Evolutionary conservation across 2,888 invertebrate species (phyloP), one percentile per base, ranked within the genome.

Genomic region (Sphaerophoria taeniata): DNA sequence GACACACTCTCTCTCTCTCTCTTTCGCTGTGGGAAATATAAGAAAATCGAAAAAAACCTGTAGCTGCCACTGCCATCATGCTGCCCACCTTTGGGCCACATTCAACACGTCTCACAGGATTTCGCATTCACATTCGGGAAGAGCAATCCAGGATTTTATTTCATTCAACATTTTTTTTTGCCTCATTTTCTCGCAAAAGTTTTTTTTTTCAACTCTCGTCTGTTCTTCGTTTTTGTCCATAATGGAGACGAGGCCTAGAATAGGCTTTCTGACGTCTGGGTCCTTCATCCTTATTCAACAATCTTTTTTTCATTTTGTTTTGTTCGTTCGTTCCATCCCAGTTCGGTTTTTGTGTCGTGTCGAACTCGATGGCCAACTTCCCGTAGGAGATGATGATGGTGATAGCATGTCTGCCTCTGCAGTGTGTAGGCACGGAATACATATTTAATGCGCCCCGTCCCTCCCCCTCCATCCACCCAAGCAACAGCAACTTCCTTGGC

Each of bases 381-480:
- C 87, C 82, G 82, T 79, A 74, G 75, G 86, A 82, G 86, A 86
- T 87, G 72, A 70, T 70, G 69, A 77, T 81, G 73, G 80, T 85
- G 85, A 81, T 85, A 80, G 81, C 81, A 85, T 85, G 85, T 85
- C 85, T 85, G 85, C 80, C 80, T 85, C 85, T 85, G 85, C 80
- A 85, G 70, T 70, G 81, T 81, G 85, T 81, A 81, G 85, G 85
- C 85, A 85, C 73, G 77, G 63, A 77, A 74, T 85, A 85, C 85
- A 85, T 85, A 85, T 77, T 85, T 85, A 81, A 85, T 85, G 85
- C 49, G 60, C 70, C 31, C 65, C 72, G 63, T 73, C 24, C 51
- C 76, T 73, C 72, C 72, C 80, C 69, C 12, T 67, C 7, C n/a
- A 36, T 24, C 4, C 39, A 33, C 43, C 39, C 65, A 60, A 58